phyloP scores from a whole-genome alignment of 2,797 vertebrate genomes.

The Sebastes minor region DNA sequence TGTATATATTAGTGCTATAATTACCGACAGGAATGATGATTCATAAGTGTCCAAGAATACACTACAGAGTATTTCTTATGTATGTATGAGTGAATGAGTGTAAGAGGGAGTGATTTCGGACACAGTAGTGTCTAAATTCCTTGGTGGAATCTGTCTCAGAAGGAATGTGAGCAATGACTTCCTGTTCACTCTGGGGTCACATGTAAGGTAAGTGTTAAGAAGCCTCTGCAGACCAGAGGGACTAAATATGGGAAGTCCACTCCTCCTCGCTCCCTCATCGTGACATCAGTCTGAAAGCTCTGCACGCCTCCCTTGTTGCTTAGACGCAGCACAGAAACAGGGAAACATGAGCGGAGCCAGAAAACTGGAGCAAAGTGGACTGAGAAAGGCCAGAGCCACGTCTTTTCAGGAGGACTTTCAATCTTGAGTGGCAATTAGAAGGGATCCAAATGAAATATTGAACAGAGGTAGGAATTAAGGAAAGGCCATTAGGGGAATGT shows the following conservation, averaged over 20 bases:
- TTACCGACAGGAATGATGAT: not conserved
- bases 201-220: slow-evolving; percentile 53
- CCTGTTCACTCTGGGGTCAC: slow-evolving; percentile 48
- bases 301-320: slow-evolving; percentile 68
- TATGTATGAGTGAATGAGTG: not conserved
- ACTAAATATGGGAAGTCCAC: slow-evolving; percentile 73
- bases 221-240: slow-evolving; percentile 29
- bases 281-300: slow-evolving; percentile 69
- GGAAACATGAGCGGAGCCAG: slow-evolving; percentile 63
- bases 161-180: slow-evolving; percentile 50
- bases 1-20: not conserved
- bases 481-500: slow-evolving; percentile 14
- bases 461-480: slow-evolving; percentile 26
- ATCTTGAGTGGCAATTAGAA: slow-evolving; percentile 18
- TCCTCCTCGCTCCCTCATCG: slow-evolving; percentile 35
- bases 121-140: slow-evolving; percentile 1
- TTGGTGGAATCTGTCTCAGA: slow-evolving; percentile 12
- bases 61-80: not conserved
- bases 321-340: slow-evolving; percentile 60
- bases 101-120: not conserved
- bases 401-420: not conserved
- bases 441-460: slow-evolving; percentile 49
- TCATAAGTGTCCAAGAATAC: not conserved
- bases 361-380: slow-evolving; percentile 40
- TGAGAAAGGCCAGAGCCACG: not conserved